Percentiles rank a stretch among this genome's conserved stretches.
Evolutionary conservation across 2,888 invertebrate species (phyloP).

Genomic region (Tyria jacobaeae): DNA sequence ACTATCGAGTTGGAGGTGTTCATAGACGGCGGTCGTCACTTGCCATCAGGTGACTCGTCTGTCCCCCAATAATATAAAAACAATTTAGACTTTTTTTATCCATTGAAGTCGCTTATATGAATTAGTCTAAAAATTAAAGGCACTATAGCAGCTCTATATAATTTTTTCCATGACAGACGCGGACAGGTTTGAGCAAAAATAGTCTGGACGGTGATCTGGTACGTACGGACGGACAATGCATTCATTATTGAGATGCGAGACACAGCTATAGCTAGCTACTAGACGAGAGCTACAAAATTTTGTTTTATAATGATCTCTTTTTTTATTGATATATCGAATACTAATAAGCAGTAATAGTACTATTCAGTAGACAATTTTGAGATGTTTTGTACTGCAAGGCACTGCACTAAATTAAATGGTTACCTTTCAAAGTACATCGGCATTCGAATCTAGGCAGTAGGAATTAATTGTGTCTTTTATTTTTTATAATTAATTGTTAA

Average conservation of each 20-base stretch:
- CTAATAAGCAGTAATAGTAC: background rate
- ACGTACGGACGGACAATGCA: constrained; percentile 80
- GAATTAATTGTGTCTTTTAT: background rate
- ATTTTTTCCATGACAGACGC: constrained; percentile 71
- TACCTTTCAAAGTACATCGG: background rate
- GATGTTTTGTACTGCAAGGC: background rate
- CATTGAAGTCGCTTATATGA: too few species aligned
- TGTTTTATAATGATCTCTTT: constrained; percentile 18
- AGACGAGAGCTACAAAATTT: constrained; percentile 22
- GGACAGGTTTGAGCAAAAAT: constrained; percentile 84
- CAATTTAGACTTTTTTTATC: too few species aligned
- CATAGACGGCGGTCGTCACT: too few species aligned
- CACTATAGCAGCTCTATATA: constrained; percentile 54
- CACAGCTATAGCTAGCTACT: constrained; percentile 43
- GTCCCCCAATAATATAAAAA: too few species aligned
- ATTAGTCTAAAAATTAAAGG: constrained; percentile 31
- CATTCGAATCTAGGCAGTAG: background rate
- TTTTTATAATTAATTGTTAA: too few species aligned
- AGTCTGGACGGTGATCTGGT: constrained; percentile 73
- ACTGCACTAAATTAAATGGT: too few species aligned
- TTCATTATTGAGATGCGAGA: constrained; percentile 79
- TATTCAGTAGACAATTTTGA: background rate
- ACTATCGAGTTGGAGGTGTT: too few species aligned
- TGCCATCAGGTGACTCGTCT: too few species aligned
- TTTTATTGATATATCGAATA: background rate